Base-by-base conservation (phyloP, 2,113 vertebrate genomes). In the Gallinago jamesoni region DNA sequence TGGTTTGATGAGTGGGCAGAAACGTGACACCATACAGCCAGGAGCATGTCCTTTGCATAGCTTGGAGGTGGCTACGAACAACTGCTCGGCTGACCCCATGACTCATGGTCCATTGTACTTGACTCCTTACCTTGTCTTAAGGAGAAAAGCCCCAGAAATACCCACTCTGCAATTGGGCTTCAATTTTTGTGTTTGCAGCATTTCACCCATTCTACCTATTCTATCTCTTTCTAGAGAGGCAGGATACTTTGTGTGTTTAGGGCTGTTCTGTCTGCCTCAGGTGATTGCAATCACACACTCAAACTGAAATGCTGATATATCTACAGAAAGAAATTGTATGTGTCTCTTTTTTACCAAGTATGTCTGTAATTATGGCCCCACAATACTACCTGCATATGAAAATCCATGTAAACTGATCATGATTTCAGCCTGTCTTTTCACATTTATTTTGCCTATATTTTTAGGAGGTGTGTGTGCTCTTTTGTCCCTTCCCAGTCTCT, bases 1-100 rank as follows among this genome's bases (percentile, higher is more conserved):
- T 11, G 10, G 50, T 73, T 52, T 87, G 68, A 52, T 69, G 48
- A 79, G 33, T 0, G 2, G 53, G 22, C 47, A 89, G 57, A 76
- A 39, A 7, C 12, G 1, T 47, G 41, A 33, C 30, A 33, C 22
- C 8, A 3, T 8, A 24, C 35, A 56, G 37, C 8, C 5, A 0
- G 20, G 5, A 60, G 6, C 14, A 13, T 60, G 24, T 17, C 43
- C 12, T 41, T 31, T 27, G 11, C 43, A 10, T 20, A 59, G 48
- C 48, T 85, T 24, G 75, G 22, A 30, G 23, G 33, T 43, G 52
- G 23, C 55, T 63, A 5, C 20, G 18, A 83, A 11, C 6, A 7
- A 12, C 10, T 70, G n/a, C 18, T 59, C 7, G 6, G 14, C 48
- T 82, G 53, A 43, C 21, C 21, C 52, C 24, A 9, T 22, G 33